These are phyloP conservation scores for Danaus chrysippus DNA, from an alignment of 2,888 invertebrate genomes.

Conservation along the genomic window DNA sequence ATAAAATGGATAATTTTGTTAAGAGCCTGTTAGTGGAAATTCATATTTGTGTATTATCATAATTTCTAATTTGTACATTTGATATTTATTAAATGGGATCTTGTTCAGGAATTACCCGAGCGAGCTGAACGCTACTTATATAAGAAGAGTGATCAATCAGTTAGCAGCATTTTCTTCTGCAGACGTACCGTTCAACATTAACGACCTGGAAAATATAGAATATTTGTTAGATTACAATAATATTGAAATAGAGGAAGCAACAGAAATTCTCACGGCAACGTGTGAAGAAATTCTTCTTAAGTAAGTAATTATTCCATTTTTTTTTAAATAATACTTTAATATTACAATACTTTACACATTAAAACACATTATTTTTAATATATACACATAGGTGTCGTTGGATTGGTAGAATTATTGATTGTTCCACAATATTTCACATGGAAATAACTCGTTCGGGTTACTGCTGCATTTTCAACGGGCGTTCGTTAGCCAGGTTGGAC, in stretches of 20 bases:
- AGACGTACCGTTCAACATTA: constrained; percentile 39
- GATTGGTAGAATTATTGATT: constrained; percentile 49
- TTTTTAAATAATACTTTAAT: constrained; percentile 6
- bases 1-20: constrained; percentile 47
- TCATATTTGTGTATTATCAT: not conserved
- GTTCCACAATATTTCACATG: constrained; percentile 65
- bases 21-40: constrained; percentile 42
- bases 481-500: constrained; percentile 49
- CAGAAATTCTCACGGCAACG: constrained; percentile 39
- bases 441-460: constrained; percentile 75
- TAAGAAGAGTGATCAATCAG: constrained; percentile 41
- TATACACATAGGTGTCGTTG: constrained; percentile 62
- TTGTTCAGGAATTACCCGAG: constrained; percentile 47
- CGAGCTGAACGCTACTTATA: constrained; percentile 38
- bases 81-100: not conserved
- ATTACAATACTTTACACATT: not conserved
- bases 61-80: not conserved
- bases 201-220: constrained; percentile 45
- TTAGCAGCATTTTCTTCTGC: constrained; percentile 51
- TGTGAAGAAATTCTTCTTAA: constrained; percentile 53
- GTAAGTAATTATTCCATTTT: constrained; percentile 33
- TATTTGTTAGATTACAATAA: constrained; percentile 45
- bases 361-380: not conserved
- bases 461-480: constrained; percentile 77
- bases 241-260: constrained; percentile 43